Evolutionary conservation across 1,140 invertebrate species (phyloP).

Genomic region (Trissolcus basalis): DNA sequence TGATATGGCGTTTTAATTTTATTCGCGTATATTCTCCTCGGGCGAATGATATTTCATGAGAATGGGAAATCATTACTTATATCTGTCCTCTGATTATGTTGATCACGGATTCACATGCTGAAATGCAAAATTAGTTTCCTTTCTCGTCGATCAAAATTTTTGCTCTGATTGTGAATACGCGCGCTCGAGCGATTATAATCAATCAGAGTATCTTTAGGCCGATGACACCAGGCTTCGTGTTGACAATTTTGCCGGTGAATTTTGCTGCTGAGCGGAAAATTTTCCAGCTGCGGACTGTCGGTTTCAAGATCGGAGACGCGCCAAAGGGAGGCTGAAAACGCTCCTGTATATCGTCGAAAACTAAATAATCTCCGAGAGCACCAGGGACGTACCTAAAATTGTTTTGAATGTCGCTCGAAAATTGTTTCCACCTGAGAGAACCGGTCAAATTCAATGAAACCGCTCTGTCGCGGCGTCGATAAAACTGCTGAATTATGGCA

Average conservation of each 20-base stretch:
- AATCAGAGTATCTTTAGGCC: slow-evolving; percentile 27
- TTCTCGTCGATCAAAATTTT: slow-evolving; percentile 52
- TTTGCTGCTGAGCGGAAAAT: too few species aligned
- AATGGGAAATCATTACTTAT: slow-evolving; percentile 37
- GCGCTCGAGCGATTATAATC: slow-evolving; percentile 38
- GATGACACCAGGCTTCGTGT: slow-evolving; percentile 37
- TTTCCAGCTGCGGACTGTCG: too few species aligned
- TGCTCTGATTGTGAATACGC: slow-evolving; percentile 49
- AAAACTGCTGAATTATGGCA: slow-evolving; percentile 60
- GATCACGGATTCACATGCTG: slow-evolving; percentile 27
- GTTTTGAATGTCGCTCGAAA: too few species aligned
- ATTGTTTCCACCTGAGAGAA: slow-evolving; percentile 36
- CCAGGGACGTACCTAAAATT: too few species aligned
- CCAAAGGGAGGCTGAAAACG: too few species aligned
- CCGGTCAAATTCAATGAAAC: slow-evolving; percentile 63
- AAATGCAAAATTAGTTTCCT: slow-evolving; percentile 32
- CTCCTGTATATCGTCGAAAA: too few species aligned
- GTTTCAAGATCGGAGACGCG: too few species aligned
- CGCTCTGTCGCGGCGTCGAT: slow-evolving; percentile 55
- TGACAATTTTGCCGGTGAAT: slow-evolving; percentile 58
- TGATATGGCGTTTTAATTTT: background rate
- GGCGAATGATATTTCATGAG: slow-evolving; percentile 34
- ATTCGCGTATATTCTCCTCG: too few species aligned
- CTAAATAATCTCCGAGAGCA: too few species aligned
- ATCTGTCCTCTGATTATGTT: slow-evolving; percentile 22